Base-by-base conservation (phyloP, 1,140 invertebrate genomes). In the Mercenaria mercenaria region DNA sequence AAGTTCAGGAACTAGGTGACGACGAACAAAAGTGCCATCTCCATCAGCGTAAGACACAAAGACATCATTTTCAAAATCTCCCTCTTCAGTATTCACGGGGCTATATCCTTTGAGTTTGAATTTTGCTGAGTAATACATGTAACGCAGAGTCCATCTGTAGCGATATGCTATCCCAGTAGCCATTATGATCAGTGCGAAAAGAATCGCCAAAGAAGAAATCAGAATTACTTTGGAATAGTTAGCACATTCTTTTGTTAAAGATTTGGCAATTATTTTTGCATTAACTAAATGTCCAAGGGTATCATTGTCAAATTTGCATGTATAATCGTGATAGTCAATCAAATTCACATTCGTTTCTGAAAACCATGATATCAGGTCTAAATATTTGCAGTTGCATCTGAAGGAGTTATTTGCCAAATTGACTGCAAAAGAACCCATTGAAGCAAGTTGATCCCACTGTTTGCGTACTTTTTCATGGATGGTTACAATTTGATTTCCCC, bases 71-170 rank as follows among this genome's bases (percentile, higher is more conserved):
- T 52, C 41, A 32, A 47, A 47, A 20, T 37, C 37, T 39, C 32
- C 13, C 15, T 39, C 13, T 29, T 59, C 47, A 6, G 18, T 20
- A 20, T 80, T 32, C 4, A 50, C 23, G n/a, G 76, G 32, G 26
- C 2, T 3, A 41, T 37, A 61, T 8, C 83, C 29, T 37, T 89
- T 32, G 23, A 41, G n/a, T 56, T 59, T 29, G 18, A 64, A n/a
- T 74, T 72, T 81, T 15, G 77, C 59, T 10, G 61, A 61, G 41
- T 89, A 82, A 50, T 90, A 90, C 0, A 90, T 43, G 39, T 90
- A 90, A 8, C 88, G 67, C n/a, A 90, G 37, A n/a, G 79, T 79
- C 88, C 88, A 89, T 29, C 80, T 61, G 69, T 74, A 89, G 1
- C 88, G 39, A 39, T 89, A 89, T 3, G 67, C 32, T 3, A 89